Evolutionary conservation across 2,113 vertebrate genomes (phyloP).

Genomic region (Leucopternis melanops): DNA sequence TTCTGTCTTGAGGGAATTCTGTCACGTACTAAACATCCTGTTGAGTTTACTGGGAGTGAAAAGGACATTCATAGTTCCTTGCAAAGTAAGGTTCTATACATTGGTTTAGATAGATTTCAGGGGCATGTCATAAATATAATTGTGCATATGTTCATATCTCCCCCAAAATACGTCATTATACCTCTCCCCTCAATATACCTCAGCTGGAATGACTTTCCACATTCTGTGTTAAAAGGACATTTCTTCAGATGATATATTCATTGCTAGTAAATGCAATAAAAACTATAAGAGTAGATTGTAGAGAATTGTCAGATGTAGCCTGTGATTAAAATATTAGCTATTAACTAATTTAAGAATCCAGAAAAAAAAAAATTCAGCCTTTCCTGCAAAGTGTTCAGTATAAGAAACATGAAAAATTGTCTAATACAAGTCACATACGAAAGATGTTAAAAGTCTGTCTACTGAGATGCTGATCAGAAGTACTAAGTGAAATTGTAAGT

Average conservation of each 20-base stretch:
- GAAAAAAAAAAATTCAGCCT: neutral
- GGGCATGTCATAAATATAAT: neutral
- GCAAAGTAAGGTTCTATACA: neutral
- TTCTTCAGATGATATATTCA: neutral
- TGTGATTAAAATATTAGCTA: neutral
- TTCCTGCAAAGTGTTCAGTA: neutral
- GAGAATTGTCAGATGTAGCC: neutral
- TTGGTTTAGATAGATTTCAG: neutral
- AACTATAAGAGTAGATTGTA: neutral
- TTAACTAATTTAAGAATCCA: neutral
- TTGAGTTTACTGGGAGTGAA: neutral
- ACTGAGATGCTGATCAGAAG: neutral
- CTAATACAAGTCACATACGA: neutral
- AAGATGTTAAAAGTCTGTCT: neutral
- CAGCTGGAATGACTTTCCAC: neutral
- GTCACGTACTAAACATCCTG: neutral
- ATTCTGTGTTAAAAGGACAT: neutral
- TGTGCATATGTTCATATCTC: fast-evolving
- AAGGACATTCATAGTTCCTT: neutral
- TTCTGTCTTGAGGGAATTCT: neutral
- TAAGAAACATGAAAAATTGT: neutral
- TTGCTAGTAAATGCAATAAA: neutral
- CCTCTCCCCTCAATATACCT: neutral
- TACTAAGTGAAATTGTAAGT: neutral
- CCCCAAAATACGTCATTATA: neutral